Evolutionary conservation across 1,140 invertebrate species (phyloP), one percentile per base, ranked within the genome.

Genomic region (Panonychus citri): DNA sequence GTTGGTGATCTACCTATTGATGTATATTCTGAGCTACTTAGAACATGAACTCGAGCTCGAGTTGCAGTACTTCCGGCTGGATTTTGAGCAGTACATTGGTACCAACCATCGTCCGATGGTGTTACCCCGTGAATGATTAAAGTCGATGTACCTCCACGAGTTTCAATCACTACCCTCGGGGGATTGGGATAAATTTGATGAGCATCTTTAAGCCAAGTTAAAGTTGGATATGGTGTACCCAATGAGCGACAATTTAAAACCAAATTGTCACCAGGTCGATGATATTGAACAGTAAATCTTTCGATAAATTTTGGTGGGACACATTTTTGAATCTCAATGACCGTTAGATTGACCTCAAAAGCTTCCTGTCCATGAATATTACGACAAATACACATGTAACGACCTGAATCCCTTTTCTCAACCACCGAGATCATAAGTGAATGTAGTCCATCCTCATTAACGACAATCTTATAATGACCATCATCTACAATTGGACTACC

Each of bases 151-250:
- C 88, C 88, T 69, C 66, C 68, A 39, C 50, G 30, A 19, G 27
- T 54, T 55, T 58, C 76, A 67, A 94, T 83, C 65, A 77, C 76
- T 63, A 85, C 75, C 64, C 85, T 63, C 76, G 77, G 67, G 72
- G 74, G 61, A 39, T 46, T 48, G 3, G 66, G 53, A 26, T 64
- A 59, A 25, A 88, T 77, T 61, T 81, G 80, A 59, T 81, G 77
- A 63, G 85, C 85, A 70, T 90, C 85, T 76, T 95, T 95, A 75
- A 95, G 89, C 91, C 91, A 97, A 69, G 85, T 83, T 71, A 96
- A 85, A 66, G 81, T 79, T 62, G 90, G 91, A 61, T 79, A 75
- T 53, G 91, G 91, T 40, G 86, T 87, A 59, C 89, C 91, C 57
- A 89, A 81, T 55, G 89, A 89, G 66, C 88, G 77, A 49, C 86